Percentiles rank a stretch among this genome's conserved stretches.
phyloP scores from a whole-genome alignment of 2,888 invertebrate species.

The Heliconius sara region DNA sequence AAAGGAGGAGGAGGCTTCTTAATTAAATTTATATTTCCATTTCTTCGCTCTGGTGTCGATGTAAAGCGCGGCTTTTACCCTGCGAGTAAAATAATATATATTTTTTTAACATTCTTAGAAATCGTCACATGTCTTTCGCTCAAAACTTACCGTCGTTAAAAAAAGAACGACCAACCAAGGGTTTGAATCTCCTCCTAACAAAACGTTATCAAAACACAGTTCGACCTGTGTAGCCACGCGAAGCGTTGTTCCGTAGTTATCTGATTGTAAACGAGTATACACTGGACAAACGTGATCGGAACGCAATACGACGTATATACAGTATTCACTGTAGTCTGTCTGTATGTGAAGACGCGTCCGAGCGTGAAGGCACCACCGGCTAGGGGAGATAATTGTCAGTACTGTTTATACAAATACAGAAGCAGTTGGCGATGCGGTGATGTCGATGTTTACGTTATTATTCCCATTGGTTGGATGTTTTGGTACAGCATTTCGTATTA shows the following conservation, averaged over 20 bases:
- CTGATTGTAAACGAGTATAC: constrained; percentile 19
- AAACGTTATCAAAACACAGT: neutral
- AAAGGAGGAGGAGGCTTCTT: too few relatives aligned
- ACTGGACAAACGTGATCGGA: constrained; percentile 9
- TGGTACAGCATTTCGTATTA: neutral
- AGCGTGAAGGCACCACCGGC: constrained; percentile 20
- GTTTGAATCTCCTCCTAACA: neutral
- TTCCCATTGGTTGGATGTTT: neutral
- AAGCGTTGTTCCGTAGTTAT: constrained; percentile 1
- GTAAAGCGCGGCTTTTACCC: too few relatives aligned
- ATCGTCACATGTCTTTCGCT: too few relatives aligned
- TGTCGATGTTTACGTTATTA: constrained; percentile 15
- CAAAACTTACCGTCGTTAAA: too few relatives aligned
- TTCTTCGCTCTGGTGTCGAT: too few relatives aligned
- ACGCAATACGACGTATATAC: neutral
- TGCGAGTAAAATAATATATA: too few relatives aligned
- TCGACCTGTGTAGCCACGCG: neutral
- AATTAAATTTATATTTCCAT: too few relatives aligned
- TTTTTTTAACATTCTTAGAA: too few relatives aligned
- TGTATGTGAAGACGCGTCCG: constrained; percentile 20
- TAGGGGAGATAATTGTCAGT: constrained; percentile 27
- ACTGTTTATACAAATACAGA: constrained; percentile 7
- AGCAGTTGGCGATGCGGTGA: neutral
- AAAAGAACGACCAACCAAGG: too few relatives aligned
- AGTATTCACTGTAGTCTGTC: neutral